phyloP scores from a whole-genome alignment of 2,113 vertebrate species.

The Odontophorus gujanensis region DNA sequence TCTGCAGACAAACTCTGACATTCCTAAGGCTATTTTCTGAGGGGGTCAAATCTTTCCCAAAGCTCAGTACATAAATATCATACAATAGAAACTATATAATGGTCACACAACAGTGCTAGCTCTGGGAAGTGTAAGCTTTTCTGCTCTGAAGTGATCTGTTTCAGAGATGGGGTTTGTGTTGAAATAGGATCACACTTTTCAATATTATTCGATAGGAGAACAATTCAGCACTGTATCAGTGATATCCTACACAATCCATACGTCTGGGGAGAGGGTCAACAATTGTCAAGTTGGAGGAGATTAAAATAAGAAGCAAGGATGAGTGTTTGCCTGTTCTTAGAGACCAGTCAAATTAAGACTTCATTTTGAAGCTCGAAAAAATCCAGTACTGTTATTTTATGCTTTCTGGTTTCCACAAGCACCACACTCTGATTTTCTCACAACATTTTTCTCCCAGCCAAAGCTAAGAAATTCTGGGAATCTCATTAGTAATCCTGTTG shows the following conservation, averaged over 20 bases:
- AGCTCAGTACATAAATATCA: neutral
- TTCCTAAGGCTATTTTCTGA: neutral
- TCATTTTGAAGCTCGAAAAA: constrained; percentile 18
- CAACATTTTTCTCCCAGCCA: constrained; percentile 24
- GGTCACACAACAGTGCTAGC: neutral
- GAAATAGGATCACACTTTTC: neutral
- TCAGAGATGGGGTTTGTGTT: neutral
- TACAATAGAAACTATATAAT: neutral
- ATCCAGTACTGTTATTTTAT: constrained; percentile 39
- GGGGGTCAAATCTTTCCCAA: neutral
- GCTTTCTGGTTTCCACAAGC: constrained; percentile 42
- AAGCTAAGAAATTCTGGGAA: constrained; percentile 57
- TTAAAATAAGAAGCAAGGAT: neutral
- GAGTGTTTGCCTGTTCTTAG: neutral
- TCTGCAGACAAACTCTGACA: neutral
- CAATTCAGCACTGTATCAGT: neutral
- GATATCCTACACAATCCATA: neutral
- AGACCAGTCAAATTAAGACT: constrained; percentile 23
- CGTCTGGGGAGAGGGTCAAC: neutral
- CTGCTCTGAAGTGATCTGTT: neutral
- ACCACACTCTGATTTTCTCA: constrained; percentile 55
- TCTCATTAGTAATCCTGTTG: constrained; percentile 48
- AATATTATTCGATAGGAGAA: neutral
- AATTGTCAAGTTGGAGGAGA: neutral
- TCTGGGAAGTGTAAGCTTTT: neutral